Evolutionary conservation across 2,888 invertebrate species (phyloP), one percentile per base, ranked within the genome.

Genomic region (Prenolepis imparis): DNA sequence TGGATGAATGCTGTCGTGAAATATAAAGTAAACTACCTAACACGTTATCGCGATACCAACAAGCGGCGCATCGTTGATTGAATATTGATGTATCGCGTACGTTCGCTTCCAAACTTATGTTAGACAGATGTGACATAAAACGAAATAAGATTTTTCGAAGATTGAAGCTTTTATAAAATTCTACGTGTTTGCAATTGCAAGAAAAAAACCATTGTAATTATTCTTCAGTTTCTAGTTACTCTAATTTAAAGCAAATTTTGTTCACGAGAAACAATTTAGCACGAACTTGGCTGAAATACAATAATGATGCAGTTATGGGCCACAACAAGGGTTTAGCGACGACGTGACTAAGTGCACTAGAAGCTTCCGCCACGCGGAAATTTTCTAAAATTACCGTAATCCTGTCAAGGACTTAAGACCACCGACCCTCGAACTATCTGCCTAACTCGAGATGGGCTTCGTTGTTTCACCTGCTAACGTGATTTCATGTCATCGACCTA

Each of bases 401-500:
- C 91, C 87, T 86, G 85, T 91, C 88, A 92, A 87, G 70, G 82
- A 90, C 89, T 92, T 92, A 90, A 61, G 80, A 84, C 77, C 75
- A 75, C 73, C 87, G 86, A 88, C 84, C 86, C 84, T 81, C 73
- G 83, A 87, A 86, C 84, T 85, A 77, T 87, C 87, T 87, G 86
- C 87, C 88, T 86, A 91, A 91, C 89, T 90, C 87, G 84, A 87
- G 84, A 89, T 87, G 86, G 91, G 92, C 92, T 93, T 93, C 92
- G 86, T 75, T 85, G 90, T 90, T 92, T 91, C 87, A 86, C 85
- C 81, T 84, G 78, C 90, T 93, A 93, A 93, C 90, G 91, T 91
- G 90, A 93, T 93, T 93, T 92, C 85, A 87, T 90, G 92, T 92
- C 93, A 90, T 90, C 91, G 92, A 93, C 93, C 93, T 87, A 84